Evolutionary conservation across 2,888 invertebrate species (phyloP).

Genomic region (Archips crataeganus): DNA sequence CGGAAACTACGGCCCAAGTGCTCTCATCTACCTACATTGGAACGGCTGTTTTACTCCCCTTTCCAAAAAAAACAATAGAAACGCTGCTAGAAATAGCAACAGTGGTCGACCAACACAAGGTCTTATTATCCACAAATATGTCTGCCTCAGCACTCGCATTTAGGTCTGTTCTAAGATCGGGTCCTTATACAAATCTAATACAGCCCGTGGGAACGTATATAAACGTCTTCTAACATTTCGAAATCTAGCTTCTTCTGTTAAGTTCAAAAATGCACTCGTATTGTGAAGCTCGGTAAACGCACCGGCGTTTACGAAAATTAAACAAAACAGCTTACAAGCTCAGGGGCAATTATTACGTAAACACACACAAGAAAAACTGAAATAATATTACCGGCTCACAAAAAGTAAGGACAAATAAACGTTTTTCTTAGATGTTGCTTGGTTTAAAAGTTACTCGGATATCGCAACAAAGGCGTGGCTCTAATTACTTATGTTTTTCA

Average conservation of each 20-base stretch:
- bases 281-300: constrained; percentile 4
- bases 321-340: background rate
- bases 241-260: constrained; percentile 4
- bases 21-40: no score
- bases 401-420: background rate
- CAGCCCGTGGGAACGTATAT: background rate
- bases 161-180: no score
- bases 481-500: constrained; percentile 21
- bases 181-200: no score
- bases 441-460: background rate
- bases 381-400: background rate
- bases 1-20: no score
- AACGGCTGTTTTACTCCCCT: no score
- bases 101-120: no score
- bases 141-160: no score
- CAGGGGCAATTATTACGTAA: background rate
- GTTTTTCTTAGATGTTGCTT: background rate
- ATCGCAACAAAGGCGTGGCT: constrained; percentile 31
- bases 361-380: background rate
- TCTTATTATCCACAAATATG: no score
- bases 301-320: constrained; percentile 7
- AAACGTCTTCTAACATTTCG: background rate
- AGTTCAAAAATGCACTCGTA: background rate
- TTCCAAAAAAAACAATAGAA: no score
- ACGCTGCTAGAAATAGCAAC: no score